phyloP scores from a whole-genome alignment of 2,113 vertebrate species.

The Clarias gariepinus region DNA sequence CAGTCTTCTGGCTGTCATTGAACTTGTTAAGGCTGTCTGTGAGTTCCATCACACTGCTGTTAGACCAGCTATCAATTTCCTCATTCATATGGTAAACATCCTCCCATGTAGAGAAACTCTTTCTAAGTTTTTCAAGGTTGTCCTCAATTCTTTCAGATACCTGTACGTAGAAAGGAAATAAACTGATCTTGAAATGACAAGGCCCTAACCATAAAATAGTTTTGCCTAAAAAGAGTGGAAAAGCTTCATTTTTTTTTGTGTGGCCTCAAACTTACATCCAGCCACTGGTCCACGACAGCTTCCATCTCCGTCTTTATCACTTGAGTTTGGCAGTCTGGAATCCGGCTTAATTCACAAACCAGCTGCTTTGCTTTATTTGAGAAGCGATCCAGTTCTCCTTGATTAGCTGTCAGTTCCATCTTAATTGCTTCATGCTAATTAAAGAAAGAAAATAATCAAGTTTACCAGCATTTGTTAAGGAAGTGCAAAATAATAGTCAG shows the following conservation, averaged over 20 bases:
- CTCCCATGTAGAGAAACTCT: conserved; percentile 81
- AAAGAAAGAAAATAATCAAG: conserved; percentile 44
- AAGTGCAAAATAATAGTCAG: neutral
- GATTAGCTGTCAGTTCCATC: conserved; percentile 79
- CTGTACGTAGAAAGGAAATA: conserved; percentile 63
- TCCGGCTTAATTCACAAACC: conserved; percentile 83
- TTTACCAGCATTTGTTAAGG: neutral
- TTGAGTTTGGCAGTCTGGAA: conserved; percentile 77
- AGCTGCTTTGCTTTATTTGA: conserved; percentile 88
- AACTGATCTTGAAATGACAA: neutral
- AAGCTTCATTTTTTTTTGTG: neutral
- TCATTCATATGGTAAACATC: conserved; percentile 81
- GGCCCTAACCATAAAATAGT: neutral
- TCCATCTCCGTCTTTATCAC: conserved; percentile 84
- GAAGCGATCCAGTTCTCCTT: conserved; percentile 84
- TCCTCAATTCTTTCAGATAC: conserved; percentile 87
- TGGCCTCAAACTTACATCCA: conserved; percentile 84
- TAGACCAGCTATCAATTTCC: conserved; percentile 87
- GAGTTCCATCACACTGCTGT: conserved; percentile 77
- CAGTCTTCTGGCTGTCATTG: conserved; percentile 77
- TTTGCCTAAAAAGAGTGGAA: neutral
- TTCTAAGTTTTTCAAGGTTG: conserved; percentile 79
- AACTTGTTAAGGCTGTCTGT: conserved; percentile 82
- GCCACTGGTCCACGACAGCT: conserved; percentile 86
- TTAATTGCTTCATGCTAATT: conserved; percentile 86